These are phyloP conservation scores for Carduelis carduelis DNA, from an alignment of 2,797 vertebrate genomes.

Conservation along the genomic window DNA sequence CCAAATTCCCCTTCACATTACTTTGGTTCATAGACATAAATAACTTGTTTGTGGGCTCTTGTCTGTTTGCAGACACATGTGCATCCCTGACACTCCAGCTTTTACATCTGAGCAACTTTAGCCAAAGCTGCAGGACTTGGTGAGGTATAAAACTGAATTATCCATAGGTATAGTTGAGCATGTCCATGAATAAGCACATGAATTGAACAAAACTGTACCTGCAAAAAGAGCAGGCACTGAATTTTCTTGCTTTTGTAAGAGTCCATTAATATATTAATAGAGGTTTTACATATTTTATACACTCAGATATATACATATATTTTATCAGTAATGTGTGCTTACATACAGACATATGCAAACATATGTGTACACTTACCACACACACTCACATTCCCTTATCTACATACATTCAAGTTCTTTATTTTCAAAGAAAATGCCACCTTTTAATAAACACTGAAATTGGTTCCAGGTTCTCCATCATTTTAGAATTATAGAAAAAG, in stretches of 20 bases:
- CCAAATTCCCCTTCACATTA: background rate
- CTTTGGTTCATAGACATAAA: background rate
- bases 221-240: constrained; percentile 15
- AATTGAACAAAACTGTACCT: background rate
- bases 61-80: background rate
- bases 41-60: background rate
- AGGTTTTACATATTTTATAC: constrained; percentile 3
- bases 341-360: background rate
- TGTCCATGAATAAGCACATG: background rate
- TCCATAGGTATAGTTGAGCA: background rate
- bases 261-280: constrained; percentile 19
- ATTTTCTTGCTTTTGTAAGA: constrained; percentile 18
- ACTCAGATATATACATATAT: constrained; percentile 62
- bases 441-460: constrained; percentile 16
- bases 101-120: background rate
- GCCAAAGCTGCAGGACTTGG: background rate
- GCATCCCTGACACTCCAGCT: background rate
- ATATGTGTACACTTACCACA: background rate
- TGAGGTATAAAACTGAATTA: constrained; percentile 37
- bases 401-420: constrained; percentile 14
- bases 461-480: background rate
- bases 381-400: background rate
- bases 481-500: constrained; percentile 29
- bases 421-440: constrained; percentile 51
- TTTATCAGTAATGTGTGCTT: background rate